phyloP scores from a whole-genome alignment of 2,888 invertebrate species.

The Caenorhabditis macrosperma region DNA sequence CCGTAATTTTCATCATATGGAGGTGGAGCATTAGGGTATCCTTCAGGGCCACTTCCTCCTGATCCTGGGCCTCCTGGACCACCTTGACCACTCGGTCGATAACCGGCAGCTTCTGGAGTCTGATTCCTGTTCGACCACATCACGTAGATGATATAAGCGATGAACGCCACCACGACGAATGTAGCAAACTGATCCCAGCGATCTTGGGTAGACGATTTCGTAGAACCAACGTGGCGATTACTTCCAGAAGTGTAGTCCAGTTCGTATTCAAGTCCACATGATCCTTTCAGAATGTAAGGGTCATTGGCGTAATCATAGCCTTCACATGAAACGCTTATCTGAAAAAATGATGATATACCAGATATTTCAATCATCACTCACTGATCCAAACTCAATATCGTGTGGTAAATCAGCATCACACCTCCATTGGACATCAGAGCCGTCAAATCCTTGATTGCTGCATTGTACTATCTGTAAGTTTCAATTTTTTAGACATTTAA shows the following conservation, averaged over 20 bases:
- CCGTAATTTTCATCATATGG: slow-evolving; percentile 65
- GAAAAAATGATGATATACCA: too few species aligned
- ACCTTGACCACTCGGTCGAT: slow-evolving; percentile 34
- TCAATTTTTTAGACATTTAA: too few species aligned
- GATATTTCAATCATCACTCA: slow-evolving; percentile 22
- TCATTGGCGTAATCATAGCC: slow-evolving; percentile 84
- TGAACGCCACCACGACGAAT: slow-evolving; percentile 66
- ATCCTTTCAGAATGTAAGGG: slow-evolving; percentile 83
- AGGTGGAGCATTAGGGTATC: slow-evolving; percentile 66
- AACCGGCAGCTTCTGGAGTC: slow-evolving; percentile 38
- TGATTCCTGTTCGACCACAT: slow-evolving; percentile 60
- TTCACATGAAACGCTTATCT: slow-evolving; percentile 83
- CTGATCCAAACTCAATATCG: slow-evolving; percentile 75
- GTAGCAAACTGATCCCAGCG: slow-evolving; percentile 59
- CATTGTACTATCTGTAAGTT: slow-evolving; percentile 83
- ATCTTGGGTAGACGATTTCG: slow-evolving; percentile 13
- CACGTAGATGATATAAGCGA: slow-evolving; percentile 69
- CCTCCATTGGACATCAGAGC: slow-evolving; percentile 81
- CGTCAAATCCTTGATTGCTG: slow-evolving; percentile 83
- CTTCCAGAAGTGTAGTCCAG: slow-evolving; percentile 70
- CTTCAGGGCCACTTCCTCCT: slow-evolving; percentile 60
- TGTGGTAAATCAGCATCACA: slow-evolving; percentile 76
- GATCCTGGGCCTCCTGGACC: slow-evolving; percentile 51
- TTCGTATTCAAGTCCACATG: slow-evolving; percentile 82
- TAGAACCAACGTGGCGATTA: slow-evolving; percentile 15